Base-by-base conservation (phyloP, 2,113 vertebrate species). In the Pterocles gutturalis region DNA sequence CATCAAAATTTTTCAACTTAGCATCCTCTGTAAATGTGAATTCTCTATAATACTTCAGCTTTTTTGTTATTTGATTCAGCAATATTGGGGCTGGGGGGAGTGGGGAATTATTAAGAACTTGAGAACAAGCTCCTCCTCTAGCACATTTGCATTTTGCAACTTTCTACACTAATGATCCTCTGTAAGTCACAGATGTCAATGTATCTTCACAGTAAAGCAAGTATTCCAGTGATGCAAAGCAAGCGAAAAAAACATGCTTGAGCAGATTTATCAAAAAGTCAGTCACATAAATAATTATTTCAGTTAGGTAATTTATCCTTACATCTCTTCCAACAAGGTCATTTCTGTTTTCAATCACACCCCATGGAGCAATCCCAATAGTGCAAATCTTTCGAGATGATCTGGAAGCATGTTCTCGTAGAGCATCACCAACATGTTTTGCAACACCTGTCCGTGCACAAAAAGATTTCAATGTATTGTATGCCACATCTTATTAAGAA, bases 311-410 rank as follows among this genome's bases (percentile, higher is more conserved):
- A 78, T 58, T 53, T 66, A 94, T 90, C 89, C 99, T 99, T 98
- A 99, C 99, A 93, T 99, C 99, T 99, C 98, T 99, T 97, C 99
- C 99, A 79, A 99, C 99, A 91, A 99, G 99, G 97, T 99, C 99
- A 29, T 99, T 99, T 97, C 99, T 98, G 98, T 99, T 99, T 98
- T 99, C 99, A 96, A 99, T 99, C 84, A 99, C 99, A 96, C 99
- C 99, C 99, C 99, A 99, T 0, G 99, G 99, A 87, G 99, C 99
- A 79, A 99, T 99, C 78, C 99, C 99, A 65, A 99, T 99, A 96
- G 99, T 99, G 98, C 99, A 99, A 98, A 99, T 99, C 98, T 99
- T 99, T 97, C 99, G 99, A 92, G 99, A 99, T 87, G 99, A 99
- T 98, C 98, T 98, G 95, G 99, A 99, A 87, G 99, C 99, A 75